phyloP scores from a whole-genome alignment of 2,797 vertebrate species.

The Synanceia verrucosa region DNA sequence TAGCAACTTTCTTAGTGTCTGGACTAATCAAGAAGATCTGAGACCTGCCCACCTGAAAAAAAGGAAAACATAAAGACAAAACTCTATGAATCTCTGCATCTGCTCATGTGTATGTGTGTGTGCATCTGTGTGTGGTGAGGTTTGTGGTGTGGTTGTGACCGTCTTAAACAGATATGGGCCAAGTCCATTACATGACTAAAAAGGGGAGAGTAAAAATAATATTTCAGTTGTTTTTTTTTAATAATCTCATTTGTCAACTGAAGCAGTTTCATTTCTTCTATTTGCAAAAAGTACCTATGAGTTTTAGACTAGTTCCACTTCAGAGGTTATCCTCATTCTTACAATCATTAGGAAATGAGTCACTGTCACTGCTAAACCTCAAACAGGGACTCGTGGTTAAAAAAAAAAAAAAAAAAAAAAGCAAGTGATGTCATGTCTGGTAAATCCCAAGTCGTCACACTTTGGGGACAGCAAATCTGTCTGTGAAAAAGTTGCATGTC shows the following conservation, averaged over 20 bases:
- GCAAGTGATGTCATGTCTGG: not conserved
- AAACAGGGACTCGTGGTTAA: conserved; percentile 2
- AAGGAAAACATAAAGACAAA: not conserved
- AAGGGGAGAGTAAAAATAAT: not conserved
- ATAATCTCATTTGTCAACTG: not conserved
- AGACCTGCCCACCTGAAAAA: conserved; percentile 90
- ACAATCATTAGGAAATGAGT: conserved; percentile 19
- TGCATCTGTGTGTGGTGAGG: conserved; percentile 9
- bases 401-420: too few species aligned
- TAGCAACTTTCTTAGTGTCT: conserved; percentile 95
- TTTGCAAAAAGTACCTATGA: not conserved
- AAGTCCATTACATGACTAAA: not conserved
- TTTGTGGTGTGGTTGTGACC: not conserved
- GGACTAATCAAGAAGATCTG: conserved; percentile 98
- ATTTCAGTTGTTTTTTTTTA: not conserved
- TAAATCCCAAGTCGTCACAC: not conserved
- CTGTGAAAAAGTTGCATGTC: not conserved
- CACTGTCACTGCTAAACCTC: conserved; percentile 6
- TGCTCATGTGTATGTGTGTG: not conserved
- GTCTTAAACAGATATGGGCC: not conserved
- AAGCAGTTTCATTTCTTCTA: conserved; percentile 16
- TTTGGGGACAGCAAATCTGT: not conserved
- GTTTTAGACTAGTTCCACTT: conserved; percentile 19
- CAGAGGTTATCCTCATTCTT: conserved; percentile 12
- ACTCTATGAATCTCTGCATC: not conserved